phyloP scores from a whole-genome alignment of 2,113 vertebrate species.

The Quiscalus mexicanus region DNA sequence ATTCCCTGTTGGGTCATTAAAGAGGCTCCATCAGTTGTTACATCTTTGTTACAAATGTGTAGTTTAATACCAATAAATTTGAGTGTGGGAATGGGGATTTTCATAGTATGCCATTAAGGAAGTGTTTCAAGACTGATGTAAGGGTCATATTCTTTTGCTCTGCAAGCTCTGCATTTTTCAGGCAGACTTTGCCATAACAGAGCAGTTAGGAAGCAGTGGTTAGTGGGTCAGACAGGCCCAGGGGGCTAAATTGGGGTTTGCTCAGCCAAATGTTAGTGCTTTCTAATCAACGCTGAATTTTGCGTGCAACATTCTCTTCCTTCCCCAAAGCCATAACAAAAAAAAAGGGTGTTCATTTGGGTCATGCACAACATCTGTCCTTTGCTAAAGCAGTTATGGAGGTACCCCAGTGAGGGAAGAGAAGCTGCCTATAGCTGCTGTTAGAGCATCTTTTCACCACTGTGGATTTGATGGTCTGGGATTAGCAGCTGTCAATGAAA shows the following conservation, averaged over 20 bases:
- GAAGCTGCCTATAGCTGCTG: neutral
- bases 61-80: neutral
- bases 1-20: neutral
- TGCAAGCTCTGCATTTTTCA: conserved; percentile 10
- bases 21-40: neutral
- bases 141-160: neutral
- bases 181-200: conserved; percentile 12
- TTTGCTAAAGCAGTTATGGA: neutral
- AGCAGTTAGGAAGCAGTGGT: conserved; percentile 51
- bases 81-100: neutral
- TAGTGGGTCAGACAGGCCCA: conserved; percentile 66
- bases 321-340: conserved; percentile 54
- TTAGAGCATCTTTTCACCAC: neutral
- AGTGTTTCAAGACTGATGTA: neutral
- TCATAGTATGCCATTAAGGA: neutral
- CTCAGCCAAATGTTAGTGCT: conserved; percentile 42
- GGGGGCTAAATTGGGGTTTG: neutral
- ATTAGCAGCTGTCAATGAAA: neutral
- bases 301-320: neutral
- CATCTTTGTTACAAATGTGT: neutral
- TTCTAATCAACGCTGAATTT: conserved; percentile 12
- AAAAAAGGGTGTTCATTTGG: neutral
- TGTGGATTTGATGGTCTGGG: neutral
- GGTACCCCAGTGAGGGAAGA: neutral
- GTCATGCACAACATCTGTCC: conserved; percentile 30